These are phyloP conservation scores for Chloroceryle amazona DNA, from an alignment of 2,797 vertebrate genomes.

Conservation along the genomic window DNA sequence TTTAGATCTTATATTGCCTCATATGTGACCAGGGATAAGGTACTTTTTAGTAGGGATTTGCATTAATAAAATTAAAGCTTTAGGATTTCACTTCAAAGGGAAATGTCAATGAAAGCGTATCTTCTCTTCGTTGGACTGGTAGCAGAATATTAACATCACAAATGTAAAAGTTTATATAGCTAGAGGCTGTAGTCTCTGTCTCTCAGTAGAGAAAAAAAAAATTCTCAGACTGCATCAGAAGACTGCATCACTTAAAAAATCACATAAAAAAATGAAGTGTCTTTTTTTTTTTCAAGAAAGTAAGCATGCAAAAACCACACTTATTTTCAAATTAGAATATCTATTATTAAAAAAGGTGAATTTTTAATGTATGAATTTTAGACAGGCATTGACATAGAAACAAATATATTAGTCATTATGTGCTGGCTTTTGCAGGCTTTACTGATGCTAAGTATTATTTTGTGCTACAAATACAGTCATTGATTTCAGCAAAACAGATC, in stretches of 20 bases:
- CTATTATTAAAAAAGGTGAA: conserved; percentile 28
- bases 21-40: conserved; percentile 50
- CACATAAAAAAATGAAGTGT: background rate
- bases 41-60: conserved; percentile 51
- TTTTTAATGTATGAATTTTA: conserved; percentile 43
- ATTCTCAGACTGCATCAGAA: conserved; percentile 5
- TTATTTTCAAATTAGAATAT: conserved; percentile 16
- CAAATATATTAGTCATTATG: conserved; percentile 16
- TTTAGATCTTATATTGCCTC: conserved; percentile 31
- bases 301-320: background rate
- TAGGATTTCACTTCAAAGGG: conserved; percentile 61
- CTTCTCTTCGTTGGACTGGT: conserved; percentile 41
- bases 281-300: background rate
- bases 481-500: conserved; percentile 11
- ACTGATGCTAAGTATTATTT: background rate
- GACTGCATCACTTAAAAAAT: background rate
- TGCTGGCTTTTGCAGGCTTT: conserved; percentile 9
- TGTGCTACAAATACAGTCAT: background rate
- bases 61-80: conserved; percentile 69
- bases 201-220: conserved; percentile 31
- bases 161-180: conserved; percentile 52
- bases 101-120: conserved; percentile 44
- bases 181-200: background rate
- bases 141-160: conserved; percentile 39
- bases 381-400: background rate